Percentiles rank a stretch among this genome's conserved stretches.
Evolutionary conservation across 37 sponge, comb jelly and placozoan genomes (phyloP).

Genomic region (Crambe crambe): DNA sequence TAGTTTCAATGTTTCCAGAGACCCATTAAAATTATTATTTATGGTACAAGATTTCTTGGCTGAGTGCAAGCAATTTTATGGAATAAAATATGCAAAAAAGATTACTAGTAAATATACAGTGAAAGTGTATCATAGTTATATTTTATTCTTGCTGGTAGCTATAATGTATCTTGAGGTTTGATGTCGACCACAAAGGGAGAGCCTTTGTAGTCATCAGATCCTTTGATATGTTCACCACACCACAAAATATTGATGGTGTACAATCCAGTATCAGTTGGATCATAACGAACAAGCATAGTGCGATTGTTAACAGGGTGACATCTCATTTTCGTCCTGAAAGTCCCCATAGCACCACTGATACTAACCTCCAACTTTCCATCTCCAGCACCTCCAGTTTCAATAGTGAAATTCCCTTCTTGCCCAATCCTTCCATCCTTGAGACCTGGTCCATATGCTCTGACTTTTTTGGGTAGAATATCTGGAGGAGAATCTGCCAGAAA

Average conservation of each 20-base stretch:
- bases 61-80: too few relatives aligned
- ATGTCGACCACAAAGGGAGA: conserved; percentile 65
- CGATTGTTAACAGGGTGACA: conserved; percentile 54
- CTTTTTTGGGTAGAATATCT: conserved; percentile 1
- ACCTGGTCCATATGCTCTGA: conserved; percentile 63
- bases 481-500: neutral
- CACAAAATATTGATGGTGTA: conserved; percentile 73
- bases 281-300: conserved; percentile 61
- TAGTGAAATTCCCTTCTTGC: conserved; percentile 66
- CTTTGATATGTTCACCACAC: conserved; percentile 66
- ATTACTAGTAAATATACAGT: too few relatives aligned
- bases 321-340: conserved; percentile 67
- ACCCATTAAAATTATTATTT: too few relatives aligned
- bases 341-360: conserved; percentile 72
- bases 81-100: too few relatives aligned
- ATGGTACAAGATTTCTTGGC: too few relatives aligned
- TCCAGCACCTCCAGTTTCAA: conserved; percentile 65
- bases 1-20: too few relatives aligned
- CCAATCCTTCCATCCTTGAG: conserved; percentile 60
- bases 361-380: conserved; percentile 58
- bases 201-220: too few relatives aligned
- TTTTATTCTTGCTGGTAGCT: too few relatives aligned
- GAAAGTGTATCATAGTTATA: too few relatives aligned
- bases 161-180: neutral
- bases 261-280: conserved; percentile 61